These are phyloP conservation scores for Xenus cinereus DNA, from an alignment of 2,113 vertebrate genomes.

Conservation along the genomic window DNA sequence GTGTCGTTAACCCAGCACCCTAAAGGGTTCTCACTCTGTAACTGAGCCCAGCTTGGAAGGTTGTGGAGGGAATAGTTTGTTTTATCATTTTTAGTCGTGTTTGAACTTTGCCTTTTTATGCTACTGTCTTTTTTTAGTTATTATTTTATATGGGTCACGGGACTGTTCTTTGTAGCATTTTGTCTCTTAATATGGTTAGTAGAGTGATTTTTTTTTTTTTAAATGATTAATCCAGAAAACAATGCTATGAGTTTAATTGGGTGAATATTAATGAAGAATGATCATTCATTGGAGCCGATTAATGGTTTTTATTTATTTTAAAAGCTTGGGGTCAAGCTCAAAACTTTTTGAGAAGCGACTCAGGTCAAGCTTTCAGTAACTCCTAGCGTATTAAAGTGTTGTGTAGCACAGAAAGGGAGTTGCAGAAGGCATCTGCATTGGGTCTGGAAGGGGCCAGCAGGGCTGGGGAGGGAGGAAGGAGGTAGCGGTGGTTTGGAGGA, in stretches of 20 bases:
- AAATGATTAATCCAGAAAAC: not conserved
- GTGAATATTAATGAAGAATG: not conserved
- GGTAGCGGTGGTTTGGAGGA: not conserved
- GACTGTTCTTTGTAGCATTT: not conserved
- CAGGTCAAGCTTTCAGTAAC: not conserved
- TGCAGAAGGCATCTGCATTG: too few relatives aligned
- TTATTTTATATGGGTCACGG: not conserved
- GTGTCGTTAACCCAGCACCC: not conserved
- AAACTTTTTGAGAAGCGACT: not conserved
- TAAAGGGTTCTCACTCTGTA: not conserved
- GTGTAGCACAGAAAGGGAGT: not conserved
- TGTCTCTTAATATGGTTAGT: not conserved
- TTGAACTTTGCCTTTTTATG: not conserved
- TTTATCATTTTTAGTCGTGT: not conserved
- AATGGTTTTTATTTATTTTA: not conserved
- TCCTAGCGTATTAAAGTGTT: not conserved
- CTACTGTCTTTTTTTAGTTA: not conserved
- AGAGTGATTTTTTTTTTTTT: not conserved
- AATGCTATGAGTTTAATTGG: not conserved
- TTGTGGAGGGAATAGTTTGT: not conserved
- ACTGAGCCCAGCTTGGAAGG: not conserved
- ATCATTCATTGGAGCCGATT: not conserved
- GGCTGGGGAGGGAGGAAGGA: not conserved
- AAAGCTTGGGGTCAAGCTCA: not conserved
- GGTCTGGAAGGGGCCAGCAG: not conserved